These are phyloP conservation scores for Drosophila biarmipes DNA, from an alignment of 1,140 invertebrate genomes.

Conservation along the genomic window DNA sequence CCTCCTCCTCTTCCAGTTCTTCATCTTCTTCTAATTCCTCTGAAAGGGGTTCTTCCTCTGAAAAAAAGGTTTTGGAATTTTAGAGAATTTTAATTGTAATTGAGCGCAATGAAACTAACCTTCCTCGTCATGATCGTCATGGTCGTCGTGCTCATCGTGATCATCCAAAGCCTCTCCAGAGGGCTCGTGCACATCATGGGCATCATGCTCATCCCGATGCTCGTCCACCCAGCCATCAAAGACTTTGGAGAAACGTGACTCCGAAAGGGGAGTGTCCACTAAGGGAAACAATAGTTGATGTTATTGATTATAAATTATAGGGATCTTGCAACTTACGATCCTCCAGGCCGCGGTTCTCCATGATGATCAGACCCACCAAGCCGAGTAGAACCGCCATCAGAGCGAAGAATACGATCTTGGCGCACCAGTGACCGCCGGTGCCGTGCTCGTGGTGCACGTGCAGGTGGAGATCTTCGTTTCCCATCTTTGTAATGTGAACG, in stretches of 20 bases:
- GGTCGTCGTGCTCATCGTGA: conserved; percentile 77
- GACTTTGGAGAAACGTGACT: conserved; percentile 89
- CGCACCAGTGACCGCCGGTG: conserved; percentile 92
- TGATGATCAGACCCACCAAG: conserved; percentile 90
- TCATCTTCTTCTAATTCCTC: conserved; percentile 71
- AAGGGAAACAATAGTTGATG: not conserved
- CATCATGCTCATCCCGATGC: conserved; percentile 85
- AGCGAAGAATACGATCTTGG: conserved; percentile 92
- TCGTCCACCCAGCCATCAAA: conserved; percentile 93
- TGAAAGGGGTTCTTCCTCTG: conserved; percentile 64
- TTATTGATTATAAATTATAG: not conserved
- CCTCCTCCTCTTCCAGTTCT: conserved; percentile 24
- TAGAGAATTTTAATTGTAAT: no score
- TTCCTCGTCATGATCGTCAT: conserved; percentile 79
- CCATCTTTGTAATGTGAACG: conserved; percentile 84
- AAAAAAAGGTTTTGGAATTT: not conserved
- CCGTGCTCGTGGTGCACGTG: conserved; percentile 90
- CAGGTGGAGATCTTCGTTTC: conserved; percentile 86
- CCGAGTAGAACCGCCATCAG: conserved; percentile 89
- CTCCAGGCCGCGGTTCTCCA: conserved; percentile 90
- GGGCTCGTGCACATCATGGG: conserved; percentile 84
- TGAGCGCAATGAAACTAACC: no score
- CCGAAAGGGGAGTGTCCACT: conserved; percentile 90
- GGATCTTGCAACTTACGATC: conserved; percentile 87
- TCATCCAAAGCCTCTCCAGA: conserved; percentile 66